Conservation (phyloP, 64 coral and sea anemone species). For the Anthopleura sola region DNA sequence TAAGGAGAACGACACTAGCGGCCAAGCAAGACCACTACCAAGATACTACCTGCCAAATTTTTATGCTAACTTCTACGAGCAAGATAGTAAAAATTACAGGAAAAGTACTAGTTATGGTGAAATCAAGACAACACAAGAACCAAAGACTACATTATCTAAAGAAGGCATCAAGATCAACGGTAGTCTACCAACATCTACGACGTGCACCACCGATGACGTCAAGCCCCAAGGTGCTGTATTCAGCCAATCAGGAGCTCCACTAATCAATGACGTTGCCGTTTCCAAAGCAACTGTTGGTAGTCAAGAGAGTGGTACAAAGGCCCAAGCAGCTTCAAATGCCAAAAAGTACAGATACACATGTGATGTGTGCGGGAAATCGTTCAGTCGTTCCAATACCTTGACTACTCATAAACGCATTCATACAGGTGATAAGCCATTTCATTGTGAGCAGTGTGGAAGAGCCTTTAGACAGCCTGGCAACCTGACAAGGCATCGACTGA, state of each 20-base stretch:
- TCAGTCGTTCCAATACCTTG: conserved; percentile 73
- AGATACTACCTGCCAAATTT: background rate
- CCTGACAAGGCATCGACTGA: conserved; percentile 56
- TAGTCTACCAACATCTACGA: background rate
- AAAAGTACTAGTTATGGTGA: background rate
- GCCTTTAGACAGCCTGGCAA: conserved; percentile 59
- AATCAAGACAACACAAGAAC: background rate
- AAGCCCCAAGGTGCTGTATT: background rate
- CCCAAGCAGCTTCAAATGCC: background rate
- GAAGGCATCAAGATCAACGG: background rate
- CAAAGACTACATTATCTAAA: background rate
- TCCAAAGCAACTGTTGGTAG: background rate
- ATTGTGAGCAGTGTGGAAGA: conserved; percentile 59
- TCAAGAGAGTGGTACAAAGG: background rate
- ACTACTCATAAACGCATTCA: conserved; percentile 77
- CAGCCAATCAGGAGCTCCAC: background rate
- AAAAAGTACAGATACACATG: conserved; percentile 65
- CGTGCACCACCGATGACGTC: background rate
- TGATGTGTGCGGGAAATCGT: conserved; percentile 70
- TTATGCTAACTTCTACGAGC: background rate
- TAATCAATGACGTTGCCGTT: background rate
- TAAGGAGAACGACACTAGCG: background rate
- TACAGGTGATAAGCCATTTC: conserved; percentile 64
- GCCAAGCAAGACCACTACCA: background rate
- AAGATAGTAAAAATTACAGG: background rate